Percentiles rank a stretch among this genome's conserved stretches.
phyloP scores from a whole-genome alignment of 1,140 invertebrate genomes.

The Drosophila saltans region DNA sequence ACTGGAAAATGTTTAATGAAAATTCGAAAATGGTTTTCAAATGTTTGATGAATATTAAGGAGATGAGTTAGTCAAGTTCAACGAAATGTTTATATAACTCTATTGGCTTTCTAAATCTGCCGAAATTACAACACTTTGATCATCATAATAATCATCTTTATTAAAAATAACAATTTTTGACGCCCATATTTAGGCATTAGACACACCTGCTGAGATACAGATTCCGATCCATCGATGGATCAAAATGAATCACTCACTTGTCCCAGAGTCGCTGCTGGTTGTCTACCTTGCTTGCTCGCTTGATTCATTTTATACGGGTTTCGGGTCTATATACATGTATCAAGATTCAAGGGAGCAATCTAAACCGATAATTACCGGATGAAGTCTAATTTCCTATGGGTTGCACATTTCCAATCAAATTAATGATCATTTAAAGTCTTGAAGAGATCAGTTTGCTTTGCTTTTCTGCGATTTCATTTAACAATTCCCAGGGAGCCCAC shows the following conservation, averaged over 20 bases:
- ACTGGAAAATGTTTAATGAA: conserved; percentile 2
- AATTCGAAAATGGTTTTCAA: conserved; percentile 27
- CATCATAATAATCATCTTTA: conserved; percentile 27
- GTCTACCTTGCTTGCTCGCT: background rate
- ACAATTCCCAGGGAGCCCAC: conserved; percentile 47
- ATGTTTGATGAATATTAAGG: background rate
- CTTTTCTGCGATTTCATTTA: conserved; percentile 18
- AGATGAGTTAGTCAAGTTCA: background rate
- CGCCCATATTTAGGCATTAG: conserved; percentile 60
- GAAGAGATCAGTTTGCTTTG: conserved; percentile 19
- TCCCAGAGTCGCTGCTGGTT: conserved; percentile 58
- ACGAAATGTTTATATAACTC: conserved; percentile 13
- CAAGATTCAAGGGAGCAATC: conserved; percentile 58
- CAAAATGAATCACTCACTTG: conserved; percentile 28
- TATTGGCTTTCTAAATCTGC: conserved; percentile 23
- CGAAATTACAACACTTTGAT: conserved; percentile 39
- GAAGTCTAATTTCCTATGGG: conserved; percentile 73
- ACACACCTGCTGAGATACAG: conserved; percentile 48
- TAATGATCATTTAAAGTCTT: conserved; percentile 66
- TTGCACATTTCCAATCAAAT: conserved; percentile 70
- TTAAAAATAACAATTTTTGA: conserved; percentile 55
- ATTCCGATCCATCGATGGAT: conserved; percentile 14
- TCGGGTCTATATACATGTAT: conserved; percentile 59
- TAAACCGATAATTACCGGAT: conserved; percentile 80
- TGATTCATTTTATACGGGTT: background rate